Evolutionary conservation across 2,113 vertebrate genomes (phyloP).

Genomic region (Lipotes vexillifer): DNA sequence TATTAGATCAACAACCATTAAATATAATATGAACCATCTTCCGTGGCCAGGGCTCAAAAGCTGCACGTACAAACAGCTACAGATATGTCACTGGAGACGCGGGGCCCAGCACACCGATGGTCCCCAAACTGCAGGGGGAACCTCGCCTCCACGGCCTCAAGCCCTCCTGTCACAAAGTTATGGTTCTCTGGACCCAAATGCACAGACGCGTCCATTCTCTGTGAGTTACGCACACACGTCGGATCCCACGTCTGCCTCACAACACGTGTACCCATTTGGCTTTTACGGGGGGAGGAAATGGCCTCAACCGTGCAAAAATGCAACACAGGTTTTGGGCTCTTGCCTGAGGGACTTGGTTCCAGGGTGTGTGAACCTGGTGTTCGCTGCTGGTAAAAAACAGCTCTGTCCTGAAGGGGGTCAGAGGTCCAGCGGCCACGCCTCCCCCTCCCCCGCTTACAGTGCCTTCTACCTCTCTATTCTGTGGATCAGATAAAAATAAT

Average conservation of each 20-base stretch:
- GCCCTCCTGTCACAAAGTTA: fast-evolving
- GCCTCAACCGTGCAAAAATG: fast-evolving
- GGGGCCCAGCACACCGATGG: background rate
- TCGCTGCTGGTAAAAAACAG: too few relatives aligned
- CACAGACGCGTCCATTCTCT: fast-evolving
- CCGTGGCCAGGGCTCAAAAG: background rate
- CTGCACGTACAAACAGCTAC: constrained; percentile 22
- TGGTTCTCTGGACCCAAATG: fast-evolving
- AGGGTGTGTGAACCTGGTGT: fast-evolving
- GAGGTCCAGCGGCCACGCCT: background rate
- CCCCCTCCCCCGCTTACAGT: background rate
- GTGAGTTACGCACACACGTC: fast-evolving
- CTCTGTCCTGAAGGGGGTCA: background rate
- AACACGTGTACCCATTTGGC: fast-evolving
- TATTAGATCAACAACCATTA: constrained; percentile 59
- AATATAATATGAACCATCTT: constrained; percentile 63
- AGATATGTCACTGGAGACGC: background rate
- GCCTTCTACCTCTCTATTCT: too few relatives aligned
- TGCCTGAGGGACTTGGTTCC: fast-evolving
- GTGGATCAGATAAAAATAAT: background rate
- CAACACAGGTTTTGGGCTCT: fast-evolving
- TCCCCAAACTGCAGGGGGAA: background rate
- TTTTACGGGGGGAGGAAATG: fast-evolving
- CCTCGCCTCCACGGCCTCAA: background rate
- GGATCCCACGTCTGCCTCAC: fast-evolving